Base-by-base conservation (phyloP, 2,888 invertebrate species). In the Flexamia atlantica region DNA sequence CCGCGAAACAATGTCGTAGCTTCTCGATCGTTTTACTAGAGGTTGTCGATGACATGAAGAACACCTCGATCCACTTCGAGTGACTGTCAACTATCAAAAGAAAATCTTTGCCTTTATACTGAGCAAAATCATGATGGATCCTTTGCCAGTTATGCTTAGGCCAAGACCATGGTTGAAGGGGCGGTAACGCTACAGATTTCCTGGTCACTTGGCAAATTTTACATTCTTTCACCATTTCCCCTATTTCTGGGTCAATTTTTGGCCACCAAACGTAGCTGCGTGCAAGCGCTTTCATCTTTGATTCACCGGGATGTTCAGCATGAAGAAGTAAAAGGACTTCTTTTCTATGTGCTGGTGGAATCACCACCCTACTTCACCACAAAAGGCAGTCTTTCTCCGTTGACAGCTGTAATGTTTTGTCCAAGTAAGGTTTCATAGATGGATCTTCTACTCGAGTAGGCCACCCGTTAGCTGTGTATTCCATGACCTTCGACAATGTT, bases 11-110 rank as follows among this genome's bases (percentile, higher is more conserved):
- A 79, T 85, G 81, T 68, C 86, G 82, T 79, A 87, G 57, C n/a
- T 79, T 72, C 23, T 82, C 57, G 60, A 86, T 86, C 25, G 84
- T 87, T 57, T 74, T 82, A 50, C 64, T 40, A 32, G 85, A 74
- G 4, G 86, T 86, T 23, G 85, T 85, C 17, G 74, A 70, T 30
- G 74, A 76, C 84, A 86, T 86, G 60, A 81, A 70, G 57, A 85
- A 84, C n/a, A 86, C 84, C 82, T 87, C 86, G n/a, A 86, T 50
- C 86, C 87, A 88, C 83, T 87, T 87, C 10, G 86, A 85, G 82
- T 85, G 84, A 12, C 86, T 84, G 83, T 87, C 87, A 30, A 85
- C 23, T 7, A 87, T 20, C 28, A 87, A 81, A 14, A 87, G 83
- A 85, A 86, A 85, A 36, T 72, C 42, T 40, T 72, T 72, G 23